Evolutionary conservation across 1,140 invertebrate genomes (phyloP), one percentile per base, ranked within the genome.

Genomic region (Micrasema minimum): DNA sequence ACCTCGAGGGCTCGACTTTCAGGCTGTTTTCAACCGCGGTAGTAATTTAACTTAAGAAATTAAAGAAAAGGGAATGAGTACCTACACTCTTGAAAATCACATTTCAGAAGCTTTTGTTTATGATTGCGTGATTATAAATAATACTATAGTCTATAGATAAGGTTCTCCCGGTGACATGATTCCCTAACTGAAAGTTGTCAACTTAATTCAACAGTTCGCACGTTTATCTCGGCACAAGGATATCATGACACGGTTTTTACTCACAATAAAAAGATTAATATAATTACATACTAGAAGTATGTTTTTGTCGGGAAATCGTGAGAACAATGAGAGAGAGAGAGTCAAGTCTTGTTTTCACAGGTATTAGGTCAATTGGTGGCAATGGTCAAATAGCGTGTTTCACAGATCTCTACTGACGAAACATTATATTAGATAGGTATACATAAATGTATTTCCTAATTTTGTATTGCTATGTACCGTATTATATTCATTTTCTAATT

Each of bases 331-430:
- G 31, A 38, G 53, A 57, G n/a, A 9, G 31, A 53, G 22, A 53
- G 22, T 20, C 10, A 53, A n/a, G 20, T 48, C n/a, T 31, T 31
- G 26, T 50, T 9, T 9, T 16, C 46, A 9, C 18, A 16, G 18
- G 46, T 50, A 22, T 35, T 57, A 26, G 53, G 53, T 38, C 26
- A 37, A 22, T 38, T 26, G 53, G 53, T 57, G 53, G 31, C 53
- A 57, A 57, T 57, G 26, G 53, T 57, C 16, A 18, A 18, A 57
- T 57, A 26, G 53, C 53, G 53, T 57, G 53, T 57, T 26, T 35
- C 53, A 38, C 53, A n/a, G 31, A 57, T 38, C 16, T 57, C n/a
- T n/a, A 57, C 7, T 20, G 50, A n/a, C 50, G 20, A 11, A 26
- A 20, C 50, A 53, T 50, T 50, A 18, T 20, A 26, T 31, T 6